Evolutionary conservation across 2,797 vertebrate genomes (phyloP), one percentile per base, ranked within the genome.

Genomic region (Tiaroga cobitis): DNA sequence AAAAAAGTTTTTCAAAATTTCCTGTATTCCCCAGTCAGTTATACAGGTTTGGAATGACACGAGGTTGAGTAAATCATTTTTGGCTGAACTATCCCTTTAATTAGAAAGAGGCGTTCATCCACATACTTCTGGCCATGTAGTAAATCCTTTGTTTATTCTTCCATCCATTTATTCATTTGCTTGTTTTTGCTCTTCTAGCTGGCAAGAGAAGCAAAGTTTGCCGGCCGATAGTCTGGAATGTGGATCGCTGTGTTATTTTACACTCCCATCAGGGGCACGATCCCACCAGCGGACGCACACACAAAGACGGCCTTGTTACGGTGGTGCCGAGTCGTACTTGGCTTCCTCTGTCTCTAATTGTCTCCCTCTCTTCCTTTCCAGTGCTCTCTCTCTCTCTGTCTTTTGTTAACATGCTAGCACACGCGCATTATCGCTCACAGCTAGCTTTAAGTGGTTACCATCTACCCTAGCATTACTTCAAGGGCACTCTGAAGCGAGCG

Each of bases 251-350:
- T 85, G 86, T 86, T 87, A 59, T 59, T 88, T 89, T 79, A 63
- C 81, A 63, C 81, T 82, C 73, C 59, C 78, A 46, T 43, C 61
- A 74, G 69, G 54, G 81, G 75, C 85, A 67, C 54, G 86, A 83
- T 86, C 85, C 59, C 82, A 78, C 51, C 82, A 86, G 61, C 32
- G 39, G 18, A 75, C 74, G 59, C 39, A 0, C 65, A 19, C 83
- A 89, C 87, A 89, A 89, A 83, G 85, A 9, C 65, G 6, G 67
- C 72, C 83, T 88, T 88, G 89, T 89, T 34, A 29, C 29, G 54
- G 32, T 26, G 24, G 85, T 83, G 83, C 49, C 32, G 34, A 75
- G 85, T 69, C 46, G 83, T 85, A 82, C 85, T 76, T 80, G 85
- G 68, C 80, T 81, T 80, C 39, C 49, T 80, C 69, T 49, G 67